These are phyloP conservation scores for Halcyon badia DNA, from an alignment of 2,797 vertebrate genomes.

Conservation along the genomic window DNA sequence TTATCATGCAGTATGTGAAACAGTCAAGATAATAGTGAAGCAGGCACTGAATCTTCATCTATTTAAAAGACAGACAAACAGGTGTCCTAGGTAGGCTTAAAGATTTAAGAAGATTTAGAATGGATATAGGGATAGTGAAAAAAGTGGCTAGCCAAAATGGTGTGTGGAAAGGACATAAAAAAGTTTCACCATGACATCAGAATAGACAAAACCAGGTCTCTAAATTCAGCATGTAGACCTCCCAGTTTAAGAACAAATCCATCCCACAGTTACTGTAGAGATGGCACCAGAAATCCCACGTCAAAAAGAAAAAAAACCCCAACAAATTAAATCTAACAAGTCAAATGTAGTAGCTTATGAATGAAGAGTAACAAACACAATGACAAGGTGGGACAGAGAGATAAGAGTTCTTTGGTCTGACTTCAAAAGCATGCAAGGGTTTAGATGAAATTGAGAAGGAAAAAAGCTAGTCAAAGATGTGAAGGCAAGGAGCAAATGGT, in stretches of 20 bases:
- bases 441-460: conserved; percentile 20
- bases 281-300: background rate
- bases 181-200: background rate
- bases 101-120: background rate
- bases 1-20: background rate
- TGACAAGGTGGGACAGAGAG: background rate
- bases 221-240: background rate
- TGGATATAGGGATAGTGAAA: background rate
- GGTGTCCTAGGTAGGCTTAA: background rate
- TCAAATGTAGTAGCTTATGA: background rate
- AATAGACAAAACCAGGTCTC: background rate
- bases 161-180: background rate
- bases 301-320: background rate
- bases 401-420: background rate
- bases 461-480: background rate
- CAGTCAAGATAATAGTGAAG: background rate
- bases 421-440: background rate
- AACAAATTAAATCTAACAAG: background rate
- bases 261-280: background rate
- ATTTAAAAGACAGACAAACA: background rate
- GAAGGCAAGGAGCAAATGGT: background rate
- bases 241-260: background rate
- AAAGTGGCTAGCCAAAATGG: background rate
- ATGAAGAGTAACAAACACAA: background rate
- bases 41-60: background rate